Evolutionary conservation across 2,888 invertebrate genomes (phyloP).

Genomic region (Eugnorisma glareosa): DNA sequence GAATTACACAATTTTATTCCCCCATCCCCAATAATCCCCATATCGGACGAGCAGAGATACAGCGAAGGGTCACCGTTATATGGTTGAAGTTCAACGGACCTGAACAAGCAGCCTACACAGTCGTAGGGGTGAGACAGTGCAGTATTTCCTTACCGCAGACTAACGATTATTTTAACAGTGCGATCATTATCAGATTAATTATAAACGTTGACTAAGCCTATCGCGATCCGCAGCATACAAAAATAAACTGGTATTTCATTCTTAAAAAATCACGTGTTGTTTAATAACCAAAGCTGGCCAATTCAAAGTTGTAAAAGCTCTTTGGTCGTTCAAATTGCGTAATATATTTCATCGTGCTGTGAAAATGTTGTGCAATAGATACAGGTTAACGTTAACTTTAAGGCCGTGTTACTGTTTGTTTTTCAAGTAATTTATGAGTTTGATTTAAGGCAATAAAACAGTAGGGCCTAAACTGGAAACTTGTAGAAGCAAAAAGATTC

Average conservation of each 20-base stretch:
- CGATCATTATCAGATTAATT: not conserved
- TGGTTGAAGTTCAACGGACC: no score
- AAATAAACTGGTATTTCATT: constrained; percentile 25
- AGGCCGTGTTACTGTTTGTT: constrained; percentile 2
- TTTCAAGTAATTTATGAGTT: not conserved
- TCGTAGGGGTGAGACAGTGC: not conserved
- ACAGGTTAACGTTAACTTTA: not conserved
- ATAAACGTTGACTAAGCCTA: not conserved
- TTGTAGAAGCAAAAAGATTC: not conserved
- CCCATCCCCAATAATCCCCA: no score
- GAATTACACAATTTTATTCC: no score
- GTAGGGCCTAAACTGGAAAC: not conserved
- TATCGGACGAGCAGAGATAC: no score
- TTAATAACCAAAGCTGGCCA: constrained; percentile 21
- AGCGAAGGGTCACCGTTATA: no score
- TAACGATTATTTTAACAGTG: not conserved
- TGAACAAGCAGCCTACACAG: not conserved
- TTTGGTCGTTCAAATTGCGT: constrained; percentile 21
- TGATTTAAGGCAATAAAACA: not conserved
- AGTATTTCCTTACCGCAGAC: no score
- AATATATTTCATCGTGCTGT: constrained; percentile 36
- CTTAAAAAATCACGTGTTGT: not conserved
- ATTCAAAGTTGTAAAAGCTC: constrained; percentile 19
- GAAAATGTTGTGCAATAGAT: constrained; percentile 49
- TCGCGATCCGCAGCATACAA: not conserved